Conservation (phyloP, 1,140 invertebrate genomes). For the Pectinophora gossypiella region DNA sequence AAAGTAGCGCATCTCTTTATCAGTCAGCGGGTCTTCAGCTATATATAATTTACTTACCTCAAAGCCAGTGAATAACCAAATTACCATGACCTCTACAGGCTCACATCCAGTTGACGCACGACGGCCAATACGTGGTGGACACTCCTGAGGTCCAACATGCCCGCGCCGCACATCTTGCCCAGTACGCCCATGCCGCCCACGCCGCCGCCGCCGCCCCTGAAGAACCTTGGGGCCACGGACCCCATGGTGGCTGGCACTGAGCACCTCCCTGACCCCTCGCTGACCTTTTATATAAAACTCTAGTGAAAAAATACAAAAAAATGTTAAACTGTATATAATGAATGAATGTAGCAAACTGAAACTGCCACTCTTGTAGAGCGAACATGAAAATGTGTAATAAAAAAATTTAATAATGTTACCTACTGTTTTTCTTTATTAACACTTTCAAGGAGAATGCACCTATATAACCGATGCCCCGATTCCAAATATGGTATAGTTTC, state of each 20-base stretch:
- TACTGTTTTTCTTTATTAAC: constrained; percentile 3
- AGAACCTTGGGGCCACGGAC: constrained; percentile 52
- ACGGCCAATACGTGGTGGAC: constrained; percentile 71
- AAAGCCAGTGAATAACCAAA: too few relatives aligned
- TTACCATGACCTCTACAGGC: too few relatives aligned
- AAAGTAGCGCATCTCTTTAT: too few relatives aligned
- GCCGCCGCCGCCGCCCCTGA: constrained; percentile 58
- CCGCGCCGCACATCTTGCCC: constrained; percentile 57
- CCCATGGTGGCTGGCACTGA: constrained; percentile 63
- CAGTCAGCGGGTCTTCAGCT: too few relatives aligned
- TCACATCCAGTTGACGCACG: constrained; percentile 71
- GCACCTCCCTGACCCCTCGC: constrained; percentile 47
- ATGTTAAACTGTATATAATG: constrained; percentile 49
- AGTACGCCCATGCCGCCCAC: constrained; percentile 58
- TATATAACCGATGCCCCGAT: too few relatives aligned
- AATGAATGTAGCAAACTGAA: constrained; percentile 53
- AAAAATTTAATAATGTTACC: constrained; percentile 46
- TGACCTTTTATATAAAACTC: constrained; percentile 68
- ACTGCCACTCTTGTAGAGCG: constrained; percentile 46
- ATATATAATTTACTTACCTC: too few relatives aligned
- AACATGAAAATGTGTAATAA: constrained; percentile 48
- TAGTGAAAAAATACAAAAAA: constrained; percentile 56
- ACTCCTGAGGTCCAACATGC: constrained; percentile 72
- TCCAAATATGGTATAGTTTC: too few relatives aligned
- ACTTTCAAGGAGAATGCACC: too few relatives aligned